Evolutionary conservation across 2,113 vertebrate species (phyloP).

Genomic region (Mesocricetus auratus): DNA sequence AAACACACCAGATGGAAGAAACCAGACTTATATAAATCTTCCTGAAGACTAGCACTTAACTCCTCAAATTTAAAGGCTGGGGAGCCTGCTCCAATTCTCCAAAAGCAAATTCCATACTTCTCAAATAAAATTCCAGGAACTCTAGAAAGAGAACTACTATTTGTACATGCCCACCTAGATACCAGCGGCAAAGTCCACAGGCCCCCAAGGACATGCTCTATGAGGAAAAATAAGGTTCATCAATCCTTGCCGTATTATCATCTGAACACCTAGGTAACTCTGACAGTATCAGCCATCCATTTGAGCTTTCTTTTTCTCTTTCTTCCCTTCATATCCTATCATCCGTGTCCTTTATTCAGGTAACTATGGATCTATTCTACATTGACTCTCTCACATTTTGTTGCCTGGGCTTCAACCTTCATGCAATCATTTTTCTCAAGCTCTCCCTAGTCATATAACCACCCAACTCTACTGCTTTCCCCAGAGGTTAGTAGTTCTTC

Average conservation of each 20-base stretch:
- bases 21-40: neutral
- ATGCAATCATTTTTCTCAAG: neutral
- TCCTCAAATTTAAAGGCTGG: neutral
- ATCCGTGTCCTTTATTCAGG: neutral
- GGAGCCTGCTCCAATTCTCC: neutral
- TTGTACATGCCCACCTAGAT: neutral
- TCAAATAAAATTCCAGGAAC: neutral
- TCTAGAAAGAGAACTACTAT: neutral
- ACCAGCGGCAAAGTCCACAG: neutral
- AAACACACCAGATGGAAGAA: constrained; percentile 40
- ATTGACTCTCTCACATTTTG: neutral
- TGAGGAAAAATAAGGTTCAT: neutral
- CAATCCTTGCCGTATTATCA: neutral
- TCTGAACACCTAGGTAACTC: neutral
- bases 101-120: constrained; percentile 16
- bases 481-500: neutral
- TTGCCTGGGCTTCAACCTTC: neutral
- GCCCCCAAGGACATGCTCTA: neutral
- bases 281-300: neutral
- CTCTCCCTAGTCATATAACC: neutral
- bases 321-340: neutral
- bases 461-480: neutral
- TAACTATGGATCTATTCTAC: neutral
- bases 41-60: neutral
- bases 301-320: neutral